Evolutionary conservation across 2,113 vertebrate species (phyloP).

Genomic region (Melanerpes aurifrons): DNA sequence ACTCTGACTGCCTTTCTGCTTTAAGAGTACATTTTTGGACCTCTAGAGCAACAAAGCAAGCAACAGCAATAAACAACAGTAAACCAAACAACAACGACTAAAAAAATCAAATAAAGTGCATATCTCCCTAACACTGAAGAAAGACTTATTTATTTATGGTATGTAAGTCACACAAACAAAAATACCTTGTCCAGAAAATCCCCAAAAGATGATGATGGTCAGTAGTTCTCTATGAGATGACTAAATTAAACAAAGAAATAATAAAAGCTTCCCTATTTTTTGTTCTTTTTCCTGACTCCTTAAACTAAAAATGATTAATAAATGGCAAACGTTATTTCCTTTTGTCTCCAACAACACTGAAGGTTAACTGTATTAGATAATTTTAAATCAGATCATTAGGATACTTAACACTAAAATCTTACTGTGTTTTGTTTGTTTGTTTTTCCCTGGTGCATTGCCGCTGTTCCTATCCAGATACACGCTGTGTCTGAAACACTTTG

Average conservation of each 20-base stretch:
- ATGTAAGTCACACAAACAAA: neutral
- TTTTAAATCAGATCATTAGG: neutral
- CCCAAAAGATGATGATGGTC: neutral
- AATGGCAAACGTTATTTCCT: neutral
- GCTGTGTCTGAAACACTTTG: neutral
- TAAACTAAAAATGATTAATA: neutral
- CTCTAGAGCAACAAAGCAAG: neutral
- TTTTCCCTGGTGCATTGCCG: neutral
- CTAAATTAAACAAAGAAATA: neutral
- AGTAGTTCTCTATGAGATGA: neutral
- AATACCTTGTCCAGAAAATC: neutral
- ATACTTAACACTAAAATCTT: neutral
- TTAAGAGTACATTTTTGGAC: neutral
- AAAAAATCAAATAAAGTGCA: neutral
- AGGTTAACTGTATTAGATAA: neutral
- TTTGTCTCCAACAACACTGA: neutral
- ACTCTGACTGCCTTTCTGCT: neutral
- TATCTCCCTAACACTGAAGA: neutral
- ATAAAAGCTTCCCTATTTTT: neutral
- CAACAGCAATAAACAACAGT: no score
- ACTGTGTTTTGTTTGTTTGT: neutral
- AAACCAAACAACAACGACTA: no score
- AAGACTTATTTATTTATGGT: neutral
- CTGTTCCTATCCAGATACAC: neutral
- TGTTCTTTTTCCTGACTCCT: neutral